Conservation (phyloP, 2,888 invertebrate genomes). For the Nasonia oneida region DNA sequence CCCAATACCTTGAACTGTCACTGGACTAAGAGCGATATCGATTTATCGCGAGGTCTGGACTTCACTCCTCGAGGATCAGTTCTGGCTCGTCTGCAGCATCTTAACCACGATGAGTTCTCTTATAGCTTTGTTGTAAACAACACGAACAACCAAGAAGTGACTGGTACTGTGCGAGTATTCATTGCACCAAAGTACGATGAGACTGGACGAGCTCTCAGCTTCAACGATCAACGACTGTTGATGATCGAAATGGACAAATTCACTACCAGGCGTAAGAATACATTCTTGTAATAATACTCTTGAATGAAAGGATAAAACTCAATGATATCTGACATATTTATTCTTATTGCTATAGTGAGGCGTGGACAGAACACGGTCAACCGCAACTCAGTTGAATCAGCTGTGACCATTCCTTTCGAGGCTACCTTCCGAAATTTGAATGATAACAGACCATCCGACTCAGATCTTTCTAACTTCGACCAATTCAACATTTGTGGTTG, state of each 20-base stretch:
- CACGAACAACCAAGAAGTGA: conserved; percentile 77
- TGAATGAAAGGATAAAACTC: neutral
- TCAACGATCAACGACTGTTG: conserved; percentile 83
- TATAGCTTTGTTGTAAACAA: conserved; percentile 85
- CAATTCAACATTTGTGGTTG: conserved; percentile 92
- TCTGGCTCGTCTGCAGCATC: conserved; percentile 87
- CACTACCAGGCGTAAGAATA: conserved; percentile 82
- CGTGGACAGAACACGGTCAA: conserved; percentile 85
- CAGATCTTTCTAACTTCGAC: conserved; percentile 77
- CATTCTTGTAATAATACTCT: neutral
- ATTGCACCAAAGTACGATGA: conserved; percentile 85
- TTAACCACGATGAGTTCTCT: conserved; percentile 87
- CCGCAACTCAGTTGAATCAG: conserved; percentile 86
- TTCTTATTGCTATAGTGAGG: conserved; percentile 80
- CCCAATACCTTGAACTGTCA: conserved; percentile 82
- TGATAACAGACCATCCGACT: conserved; percentile 82
- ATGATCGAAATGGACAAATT: conserved; percentile 90
- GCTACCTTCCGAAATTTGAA: conserved; percentile 91
- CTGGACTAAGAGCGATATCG: conserved; percentile 90
- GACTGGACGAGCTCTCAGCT: conserved; percentile 83
- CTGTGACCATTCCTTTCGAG: conserved; percentile 90
- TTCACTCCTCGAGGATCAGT: conserved; percentile 89
- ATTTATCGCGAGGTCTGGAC: conserved; percentile 90
- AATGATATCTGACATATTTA: neutral
- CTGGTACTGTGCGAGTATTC: conserved; percentile 87